Percentiles rank a stretch among this genome's conserved stretches.
These are phyloP conservation scores for Hippocampus guttulatus DNA, from an alignment of 2,113 vertebrate genomes.

Conservation along the genomic window DNA sequence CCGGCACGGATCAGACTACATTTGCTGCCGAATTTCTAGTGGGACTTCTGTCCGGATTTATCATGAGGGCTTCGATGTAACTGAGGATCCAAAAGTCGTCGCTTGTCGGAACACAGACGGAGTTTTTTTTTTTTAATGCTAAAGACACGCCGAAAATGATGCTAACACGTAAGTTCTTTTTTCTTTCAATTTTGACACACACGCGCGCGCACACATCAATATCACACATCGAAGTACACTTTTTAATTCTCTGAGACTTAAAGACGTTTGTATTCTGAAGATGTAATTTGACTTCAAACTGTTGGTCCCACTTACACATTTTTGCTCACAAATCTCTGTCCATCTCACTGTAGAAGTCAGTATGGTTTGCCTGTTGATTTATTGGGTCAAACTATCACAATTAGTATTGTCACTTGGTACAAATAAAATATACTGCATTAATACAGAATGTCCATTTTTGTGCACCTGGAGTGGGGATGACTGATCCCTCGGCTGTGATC, in stretches of 20 bases:
- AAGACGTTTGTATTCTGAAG: not conserved
- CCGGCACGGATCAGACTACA: constrained; percentile 9
- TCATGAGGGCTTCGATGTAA: constrained; percentile 54
- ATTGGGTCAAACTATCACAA: not conserved
- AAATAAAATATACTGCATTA: not conserved
- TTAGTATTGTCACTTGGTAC: not conserved
- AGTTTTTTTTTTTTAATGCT: constrained; percentile 18
- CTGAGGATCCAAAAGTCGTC: constrained; percentile 35
- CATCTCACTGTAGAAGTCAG: not conserved
- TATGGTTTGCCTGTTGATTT: not conserved
- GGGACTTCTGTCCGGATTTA: constrained; percentile 52
- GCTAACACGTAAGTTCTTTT: constrained; percentile 68
- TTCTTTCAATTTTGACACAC: not conserved
- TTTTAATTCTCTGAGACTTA: not conserved
- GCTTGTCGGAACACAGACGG: constrained; percentile 20
- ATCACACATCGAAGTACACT: not conserved
- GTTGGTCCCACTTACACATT: not conserved
- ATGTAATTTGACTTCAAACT: not conserved
- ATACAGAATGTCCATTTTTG: not conserved
- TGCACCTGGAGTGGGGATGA: not conserved
- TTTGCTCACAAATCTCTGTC: not conserved
- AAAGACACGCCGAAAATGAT: constrained; percentile 61
- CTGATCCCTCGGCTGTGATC: not conserved
- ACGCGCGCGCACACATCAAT: too few species aligned
- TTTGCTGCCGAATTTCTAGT: constrained; percentile 12